Base-by-base conservation (phyloP, 2,888 invertebrate species). In the Laothoe populi region DNA sequence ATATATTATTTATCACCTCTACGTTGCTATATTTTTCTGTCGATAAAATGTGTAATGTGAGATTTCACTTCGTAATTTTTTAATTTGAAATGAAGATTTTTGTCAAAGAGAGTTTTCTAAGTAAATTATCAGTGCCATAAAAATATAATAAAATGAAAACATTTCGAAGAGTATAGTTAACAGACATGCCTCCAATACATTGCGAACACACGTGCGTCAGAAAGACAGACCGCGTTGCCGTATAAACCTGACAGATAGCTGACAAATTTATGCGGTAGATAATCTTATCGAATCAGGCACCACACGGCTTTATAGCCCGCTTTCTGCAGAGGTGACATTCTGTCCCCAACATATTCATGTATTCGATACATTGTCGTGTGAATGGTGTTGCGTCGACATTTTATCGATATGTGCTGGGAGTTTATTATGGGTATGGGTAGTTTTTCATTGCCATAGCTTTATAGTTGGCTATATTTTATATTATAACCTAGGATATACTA, bases 241-340 rank as follows among this genome's bases (percentile, higher is more conserved):
- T 60, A 45, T 45, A 46, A 44, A 61, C 38, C 66, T 69, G 73
- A 73, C 73, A 73, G 71, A 71, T 70, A 61, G 65, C 81, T 85
- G 87, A 89, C 87, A 88, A 86, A 87, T 90, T 89, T 90, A 90
- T 89, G 81, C 77, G 72, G 70, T 70, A 77, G 88, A 88, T 88
- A 86, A 82, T 80, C 82, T 85, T 89, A 90, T 90, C 88, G 74
- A 69, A 76, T 73, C 76, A 67, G 68, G 69, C 78, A 71, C 74
- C 75, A 77, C 76, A 84, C 83, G 80, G 82, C 83, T 89, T 88
- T 90, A 89, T 88, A 85, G 79, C 80, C 64, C 66, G 31, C 42
- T 53, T 24, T 60, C 60, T 31, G 21, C 57, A 40, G 53, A 42
- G 42, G 53, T 53, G 60, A 61, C 60, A 61, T 42, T 61, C 49